Evolutionary conservation across 2,113 vertebrate species (phyloP).

Genomic region (Phylloscopus trochiloides): DNA sequence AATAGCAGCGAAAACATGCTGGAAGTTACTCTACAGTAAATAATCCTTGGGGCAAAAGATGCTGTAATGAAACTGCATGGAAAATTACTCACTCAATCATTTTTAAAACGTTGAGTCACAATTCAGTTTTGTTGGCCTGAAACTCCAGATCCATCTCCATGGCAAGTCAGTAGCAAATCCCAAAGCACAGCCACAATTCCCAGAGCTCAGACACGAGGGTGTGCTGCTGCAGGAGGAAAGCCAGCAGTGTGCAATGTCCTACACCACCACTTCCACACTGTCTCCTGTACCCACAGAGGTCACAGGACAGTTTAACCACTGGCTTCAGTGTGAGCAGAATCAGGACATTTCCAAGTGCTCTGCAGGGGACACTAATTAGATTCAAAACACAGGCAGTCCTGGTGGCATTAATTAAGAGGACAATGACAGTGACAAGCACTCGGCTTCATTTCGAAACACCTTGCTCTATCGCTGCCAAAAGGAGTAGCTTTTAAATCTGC

Average conservation of each 20-base stretch:
- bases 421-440: background rate
- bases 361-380: background rate
- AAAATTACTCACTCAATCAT: constrained; percentile 35
- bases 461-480: background rate
- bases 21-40: background rate
- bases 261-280: background rate
- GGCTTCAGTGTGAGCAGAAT: background rate
- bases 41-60: background rate
- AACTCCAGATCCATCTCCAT: constrained; percentile 46
- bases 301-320: background rate
- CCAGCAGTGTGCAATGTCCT: background rate
- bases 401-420: background rate
- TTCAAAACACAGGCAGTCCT: background rate
- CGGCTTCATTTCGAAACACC: background rate
- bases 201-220: background rate
- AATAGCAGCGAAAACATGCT: background rate
- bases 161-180: constrained; percentile 6
- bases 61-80: background rate
- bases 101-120: constrained; percentile 52
- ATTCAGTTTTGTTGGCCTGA: constrained; percentile 33
- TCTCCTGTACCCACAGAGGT: background rate
- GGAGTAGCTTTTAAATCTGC: constrained; percentile 10
- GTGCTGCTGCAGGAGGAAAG: background rate
- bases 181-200: background rate
- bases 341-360: background rate